These are phyloP conservation scores for Zapornia atra DNA, from an alignment of 2,113 vertebrate genomes.

Conservation along the genomic window DNA sequence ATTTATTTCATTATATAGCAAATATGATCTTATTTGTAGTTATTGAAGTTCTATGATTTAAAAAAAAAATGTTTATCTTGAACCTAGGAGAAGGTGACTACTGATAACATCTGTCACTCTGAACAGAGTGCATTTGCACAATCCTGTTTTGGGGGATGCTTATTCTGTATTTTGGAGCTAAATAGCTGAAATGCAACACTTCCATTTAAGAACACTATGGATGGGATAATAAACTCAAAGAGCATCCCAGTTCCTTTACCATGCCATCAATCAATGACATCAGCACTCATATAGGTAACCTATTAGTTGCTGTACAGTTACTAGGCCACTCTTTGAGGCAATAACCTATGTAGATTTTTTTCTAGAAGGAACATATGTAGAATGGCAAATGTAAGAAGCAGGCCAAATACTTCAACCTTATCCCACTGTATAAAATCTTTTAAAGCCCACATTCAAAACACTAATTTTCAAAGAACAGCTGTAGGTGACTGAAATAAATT, in stretches of 20 bases:
- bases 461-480: background rate
- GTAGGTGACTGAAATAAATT: background rate
- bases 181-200: background rate
- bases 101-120: background rate
- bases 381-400: background rate
- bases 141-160: background rate
- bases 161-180: background rate
- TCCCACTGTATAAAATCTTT: background rate
- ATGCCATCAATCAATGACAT: background rate
- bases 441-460: background rate
- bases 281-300: background rate
- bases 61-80: background rate
- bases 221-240: background rate
- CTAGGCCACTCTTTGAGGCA: background rate
- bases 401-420: background rate
- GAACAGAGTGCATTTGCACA: background rate
- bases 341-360: background rate
- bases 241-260: background rate
- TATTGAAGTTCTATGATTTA: background rate
- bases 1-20: background rate
- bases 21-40: background rate
- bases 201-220: background rate
- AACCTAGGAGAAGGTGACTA: background rate
- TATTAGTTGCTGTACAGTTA: background rate
- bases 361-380: background rate